Percentiles rank a stretch among this genome's conserved stretches.
Evolutionary conservation across 2,888 invertebrate genomes (phyloP).

Genomic region (Sesamia inferens): DNA sequence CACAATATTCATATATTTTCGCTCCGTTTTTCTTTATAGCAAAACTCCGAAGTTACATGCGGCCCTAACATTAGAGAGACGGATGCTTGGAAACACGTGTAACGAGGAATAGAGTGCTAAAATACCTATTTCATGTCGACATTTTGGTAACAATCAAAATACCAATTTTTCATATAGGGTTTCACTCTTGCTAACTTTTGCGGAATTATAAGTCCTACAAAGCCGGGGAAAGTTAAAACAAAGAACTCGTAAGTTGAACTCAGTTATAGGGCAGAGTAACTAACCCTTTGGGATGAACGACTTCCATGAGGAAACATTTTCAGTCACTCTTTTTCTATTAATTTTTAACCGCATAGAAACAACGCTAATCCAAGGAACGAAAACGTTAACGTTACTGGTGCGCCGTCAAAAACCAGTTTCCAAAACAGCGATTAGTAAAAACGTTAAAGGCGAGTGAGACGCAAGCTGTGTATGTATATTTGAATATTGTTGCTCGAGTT

Average conservation of each 20-base stretch:
- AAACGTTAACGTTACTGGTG: slow-evolving; percentile 46
- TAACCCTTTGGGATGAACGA: not conserved
- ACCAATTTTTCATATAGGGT: not conserved
- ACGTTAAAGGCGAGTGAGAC: slow-evolving; percentile 63
- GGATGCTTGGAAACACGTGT: slow-evolving; percentile 23
- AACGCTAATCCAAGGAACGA: slow-evolving; percentile 35
- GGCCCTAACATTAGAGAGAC: slow-evolving; percentile 26
- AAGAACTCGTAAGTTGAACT: not conserved
- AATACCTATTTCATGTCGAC: slow-evolving; percentile 26
- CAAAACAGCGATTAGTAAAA: slow-evolving; percentile 59
- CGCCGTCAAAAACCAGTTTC: slow-evolving; percentile 62
- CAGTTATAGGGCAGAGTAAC: not conserved
- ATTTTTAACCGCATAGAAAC: slow-evolving; percentile 42
- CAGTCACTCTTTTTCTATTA: slow-evolving; percentile 15
- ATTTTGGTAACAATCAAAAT: slow-evolving; percentile 9
- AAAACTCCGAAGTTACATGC: slow-evolving; percentile 11
- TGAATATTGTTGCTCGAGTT: slow-evolving; percentile 66
- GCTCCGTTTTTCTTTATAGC: slow-evolving; percentile 16
- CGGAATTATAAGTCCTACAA: not conserved
- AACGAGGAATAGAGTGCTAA: slow-evolving; percentile 19
- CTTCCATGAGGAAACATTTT: not conserved
- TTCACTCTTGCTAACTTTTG: not conserved
- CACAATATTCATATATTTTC: slow-evolving; percentile 9
- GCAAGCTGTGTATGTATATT: slow-evolving; percentile 50
- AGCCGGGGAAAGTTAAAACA: not conserved